A percentile compares a stretch with the other conserved stretches of the same genome.
Conservation (phyloP, 2,113 vertebrate genomes). For the Atlantisia rogersi region DNA sequence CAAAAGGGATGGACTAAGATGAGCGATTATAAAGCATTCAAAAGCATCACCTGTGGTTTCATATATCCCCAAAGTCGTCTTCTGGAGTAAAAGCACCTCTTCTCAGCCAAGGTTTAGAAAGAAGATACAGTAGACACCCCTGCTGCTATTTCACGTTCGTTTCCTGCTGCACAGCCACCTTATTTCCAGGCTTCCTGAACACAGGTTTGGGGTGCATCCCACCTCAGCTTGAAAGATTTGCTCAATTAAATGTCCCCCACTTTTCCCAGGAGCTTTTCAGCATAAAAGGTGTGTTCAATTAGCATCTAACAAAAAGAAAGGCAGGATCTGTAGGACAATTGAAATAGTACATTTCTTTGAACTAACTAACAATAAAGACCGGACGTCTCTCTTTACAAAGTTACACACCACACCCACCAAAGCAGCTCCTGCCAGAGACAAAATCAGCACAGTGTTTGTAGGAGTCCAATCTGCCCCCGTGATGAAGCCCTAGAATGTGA, state of each 20-base stretch:
- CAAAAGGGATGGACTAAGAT: neutral
- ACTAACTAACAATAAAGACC: neutral
- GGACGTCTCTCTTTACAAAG: neutral
- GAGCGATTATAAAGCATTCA: rapidly evolving
- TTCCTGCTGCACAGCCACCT: neutral
- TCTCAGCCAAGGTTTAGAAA: neutral
- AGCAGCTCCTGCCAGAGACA: neutral
- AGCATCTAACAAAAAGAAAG: neutral
- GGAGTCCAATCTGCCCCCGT: neutral
- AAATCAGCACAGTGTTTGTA: rapidly evolving
- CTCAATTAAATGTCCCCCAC: neutral
- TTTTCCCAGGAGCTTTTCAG: neutral
- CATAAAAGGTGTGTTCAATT: neutral
- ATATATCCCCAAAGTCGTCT: neutral
- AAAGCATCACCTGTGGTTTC: neutral
- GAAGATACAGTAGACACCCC: neutral
- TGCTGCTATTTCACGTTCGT: neutral
- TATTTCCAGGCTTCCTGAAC: neutral
- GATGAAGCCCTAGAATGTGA: neutral
- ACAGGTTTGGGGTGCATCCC: neutral
- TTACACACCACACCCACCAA: neutral
- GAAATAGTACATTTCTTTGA: neutral
- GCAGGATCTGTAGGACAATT: neutral
- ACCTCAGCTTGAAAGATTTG: neutral
- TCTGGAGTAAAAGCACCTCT: neutral